Base-by-base conservation (phyloP, 2,113 vertebrate genomes). In the Halichoeres trimaculatus region DNA sequence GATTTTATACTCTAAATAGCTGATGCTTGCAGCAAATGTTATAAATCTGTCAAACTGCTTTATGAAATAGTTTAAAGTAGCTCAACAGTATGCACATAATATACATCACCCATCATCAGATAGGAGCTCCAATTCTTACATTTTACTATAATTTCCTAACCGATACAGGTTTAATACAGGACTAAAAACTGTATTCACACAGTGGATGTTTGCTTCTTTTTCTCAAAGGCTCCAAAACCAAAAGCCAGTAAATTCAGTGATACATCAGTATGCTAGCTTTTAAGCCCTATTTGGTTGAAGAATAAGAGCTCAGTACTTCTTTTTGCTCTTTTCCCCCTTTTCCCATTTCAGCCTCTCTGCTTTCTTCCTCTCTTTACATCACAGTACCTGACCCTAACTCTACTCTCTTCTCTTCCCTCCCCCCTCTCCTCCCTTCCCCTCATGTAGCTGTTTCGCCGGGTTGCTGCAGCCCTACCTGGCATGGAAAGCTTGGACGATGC, bases 401-500 rank as follows among this genome's bases (percentile, higher is more conserved):
- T 45, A 14, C 4, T 45, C 43, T 6, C 17, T 17, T 19, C 43
- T 19, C 43, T 13, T 41, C 14, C 22, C 16, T 19, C n/a, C 63
- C 62, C 56, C 56, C 16, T 20, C 17, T 34, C 19, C 36, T 26
- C 11, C 56, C 14, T 24, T 54, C 41, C 67, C 26, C 13, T 43
- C 22, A 30, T 30, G 9, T 61, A 93, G 92, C 87, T 93, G 74
- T 93, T 92, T 72, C 91, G 91, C 47, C 87, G 90, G 14, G 90
- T 93, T 50, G 84, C 92, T 61, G 93, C 92, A 58, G 90, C 92
- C 78, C 85, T 93, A 75, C 92, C 92, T 86, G 92, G 92, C 53
- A 93, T 93, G 92, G 92, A 93, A 78, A 92, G 90, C 87, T 74
- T 93, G 90, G 92, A 93, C 36, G 90, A 93, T 1, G 90, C 89